A percentile compares a stretch with the other conserved stretches of the same genome.
These are phyloP conservation scores for Drosophila nigromelanica DNA, from an alignment of 1,140 invertebrate species.

Conservation along the genomic window DNA sequence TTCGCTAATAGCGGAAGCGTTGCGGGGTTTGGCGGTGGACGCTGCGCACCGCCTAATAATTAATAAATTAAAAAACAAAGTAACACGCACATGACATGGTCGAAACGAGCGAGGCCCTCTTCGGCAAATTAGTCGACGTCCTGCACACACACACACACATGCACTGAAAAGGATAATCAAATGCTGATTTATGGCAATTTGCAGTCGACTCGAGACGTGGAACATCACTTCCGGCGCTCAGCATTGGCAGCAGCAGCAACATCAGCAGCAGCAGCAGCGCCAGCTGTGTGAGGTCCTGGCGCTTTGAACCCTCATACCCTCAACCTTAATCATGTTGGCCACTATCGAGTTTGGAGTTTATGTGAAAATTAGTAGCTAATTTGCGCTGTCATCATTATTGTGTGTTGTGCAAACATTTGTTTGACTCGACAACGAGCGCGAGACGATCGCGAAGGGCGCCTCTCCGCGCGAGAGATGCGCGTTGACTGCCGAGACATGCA, in stretches of 20 bases:
- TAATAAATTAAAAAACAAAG: conserved; percentile 80
- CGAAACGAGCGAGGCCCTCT: conserved; percentile 17
- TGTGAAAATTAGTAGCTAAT: conserved; percentile 82
- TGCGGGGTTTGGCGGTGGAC: conserved; percentile 13
- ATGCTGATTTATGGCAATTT: conserved; percentile 82
- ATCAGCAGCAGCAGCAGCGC: conserved; percentile 45
- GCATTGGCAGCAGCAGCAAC: conserved; percentile 14
- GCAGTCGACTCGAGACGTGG: conserved; percentile 28
- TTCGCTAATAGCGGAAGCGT: conserved; percentile 77
- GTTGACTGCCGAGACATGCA: conserved; percentile 24
- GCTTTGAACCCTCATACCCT: conserved; percentile 38
- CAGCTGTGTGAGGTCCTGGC: conserved; percentile 80
- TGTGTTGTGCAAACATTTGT: conserved; percentile 82
- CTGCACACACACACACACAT: neutral
- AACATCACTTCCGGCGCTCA: conserved; percentile 64
- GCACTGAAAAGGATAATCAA: conserved; percentile 68
- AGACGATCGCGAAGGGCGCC: neutral
- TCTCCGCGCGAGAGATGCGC: conserved; percentile 5
- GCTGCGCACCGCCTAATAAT: conserved; percentile 71
- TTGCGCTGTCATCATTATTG: conserved; percentile 80
- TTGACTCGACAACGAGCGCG: conserved; percentile 43
- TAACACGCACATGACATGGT: conserved; percentile 70
- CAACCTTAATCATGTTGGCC: neutral
- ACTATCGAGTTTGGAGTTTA: conserved; percentile 16
- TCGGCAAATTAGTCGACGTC: conserved; percentile 52